Evolutionary conservation across 2,797 vertebrate species (phyloP), one percentile per base, ranked within the genome.

Genomic region (Pachyuromys duprasi): DNA sequence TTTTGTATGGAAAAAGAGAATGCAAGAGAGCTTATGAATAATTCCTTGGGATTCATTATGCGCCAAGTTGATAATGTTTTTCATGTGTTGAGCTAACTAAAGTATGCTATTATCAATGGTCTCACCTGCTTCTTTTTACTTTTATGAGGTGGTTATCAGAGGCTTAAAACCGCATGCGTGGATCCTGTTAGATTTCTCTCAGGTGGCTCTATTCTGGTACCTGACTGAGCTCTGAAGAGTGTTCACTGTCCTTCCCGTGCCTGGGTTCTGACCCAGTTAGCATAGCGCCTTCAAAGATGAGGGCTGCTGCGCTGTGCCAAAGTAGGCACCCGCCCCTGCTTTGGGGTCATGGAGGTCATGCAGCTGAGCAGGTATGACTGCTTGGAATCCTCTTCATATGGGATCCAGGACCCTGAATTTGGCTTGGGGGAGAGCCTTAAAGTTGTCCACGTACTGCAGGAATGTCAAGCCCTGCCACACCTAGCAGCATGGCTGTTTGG

Each of bases 51-150:
- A 3, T 63, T 87, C 24, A 42, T 78, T 33, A 70, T 13, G 15
- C 4, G 5, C 42, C 12, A 14, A 70, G 15, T 74, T 84, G 36
- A 65, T 39, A 72, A 45, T 76, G 36, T 70, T 79, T 80, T 53
- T n/a, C 74, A 2, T 53, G 8, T 36, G 33, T 69, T 63, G 14
- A 2, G 63, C 69, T 65, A 79, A 69, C 79, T 88, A 53, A 95
- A 88, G 67, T 39, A 49, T 6, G 92, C 36, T 49, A 7, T 89
- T 55, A 39, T 55, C 67, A 76, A 72, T 49, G 2, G 57, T 28
- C 76, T 93, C 57, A 17, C 87, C 89, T 89, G 70, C 45, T 78
- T 94, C 72, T 39, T 26, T 70, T 91, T 20, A 36, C 79, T 79
- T 91, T 91, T 70, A 18, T 57, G 49, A 39, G 0, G 33, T 45